Evolutionary conservation across 2,888 invertebrate genomes (phyloP).

Genomic region (Plutella xylostella): DNA sequence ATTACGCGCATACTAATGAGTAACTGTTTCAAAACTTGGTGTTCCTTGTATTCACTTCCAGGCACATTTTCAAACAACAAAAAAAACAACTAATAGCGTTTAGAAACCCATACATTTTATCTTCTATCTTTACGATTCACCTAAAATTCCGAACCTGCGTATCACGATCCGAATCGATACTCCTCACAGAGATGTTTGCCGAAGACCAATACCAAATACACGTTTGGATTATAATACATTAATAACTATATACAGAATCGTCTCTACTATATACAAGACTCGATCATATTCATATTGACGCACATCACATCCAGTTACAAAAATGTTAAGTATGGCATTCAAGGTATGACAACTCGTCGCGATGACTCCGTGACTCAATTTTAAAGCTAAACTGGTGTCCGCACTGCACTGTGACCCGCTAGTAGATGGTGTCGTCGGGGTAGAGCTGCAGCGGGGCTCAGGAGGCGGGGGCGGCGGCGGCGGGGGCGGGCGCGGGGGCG

Average conservation of each 20-base stretch:
- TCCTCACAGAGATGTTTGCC: too few relatives aligned
- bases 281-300: constrained; percentile 25
- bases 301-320: constrained; percentile 22
- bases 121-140: too few relatives aligned
- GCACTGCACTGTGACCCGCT: constrained; percentile 23
- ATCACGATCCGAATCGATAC: too few relatives aligned
- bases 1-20: too few relatives aligned
- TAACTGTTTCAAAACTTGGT: too few relatives aligned
- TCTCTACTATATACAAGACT: constrained; percentile 24
- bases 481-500: constrained; percentile 69
- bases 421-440: constrained; percentile 56
- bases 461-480: constrained; percentile 46
- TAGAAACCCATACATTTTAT: too few relatives aligned
- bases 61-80: too few relatives aligned
- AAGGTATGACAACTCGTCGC: background rate
- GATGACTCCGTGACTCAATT: too few relatives aligned
- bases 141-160: too few relatives aligned
- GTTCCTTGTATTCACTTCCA: too few relatives aligned
- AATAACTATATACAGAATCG: constrained; percentile 22
- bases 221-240: constrained; percentile 15
- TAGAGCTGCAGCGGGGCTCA: constrained; percentile 33
- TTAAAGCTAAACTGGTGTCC: constrained; percentile 15
- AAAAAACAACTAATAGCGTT: too few relatives aligned
- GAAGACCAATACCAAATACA: too few relatives aligned
- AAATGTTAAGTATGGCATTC: constrained; percentile 2